Evolutionary conservation across 2,888 invertebrate species (phyloP).

Genomic region (Selenia dentaria): DNA sequence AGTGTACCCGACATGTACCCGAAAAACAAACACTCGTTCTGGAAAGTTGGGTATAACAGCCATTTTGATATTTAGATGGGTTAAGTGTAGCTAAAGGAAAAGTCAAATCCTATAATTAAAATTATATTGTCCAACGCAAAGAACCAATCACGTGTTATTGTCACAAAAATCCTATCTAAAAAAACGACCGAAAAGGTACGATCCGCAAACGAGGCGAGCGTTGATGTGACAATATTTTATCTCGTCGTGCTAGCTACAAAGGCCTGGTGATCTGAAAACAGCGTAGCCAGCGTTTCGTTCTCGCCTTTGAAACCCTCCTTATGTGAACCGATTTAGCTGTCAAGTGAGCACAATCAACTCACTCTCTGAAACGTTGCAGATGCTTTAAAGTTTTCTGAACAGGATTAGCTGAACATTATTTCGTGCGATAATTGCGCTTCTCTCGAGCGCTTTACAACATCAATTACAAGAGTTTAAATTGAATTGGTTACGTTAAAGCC

Average conservation of each 20-base stretch:
- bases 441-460: conserved; percentile 11
- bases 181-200: conserved; percentile 7
- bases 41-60: no score
- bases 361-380: conserved; percentile 30
- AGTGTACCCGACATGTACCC: no score
- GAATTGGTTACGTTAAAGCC: conserved; percentile 15
- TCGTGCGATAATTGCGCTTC: conserved; percentile 16
- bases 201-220: conserved; percentile 11
- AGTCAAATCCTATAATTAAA: no score
- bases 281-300: conserved; percentile 31
- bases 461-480: conserved; percentile 19
- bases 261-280: conserved; percentile 31
- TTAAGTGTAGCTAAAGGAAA: no score
- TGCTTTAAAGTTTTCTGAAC: conserved; percentile 19
- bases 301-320: conserved; percentile 43
- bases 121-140: no score
- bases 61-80: no score
- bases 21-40: no score
- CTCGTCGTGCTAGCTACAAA: conserved; percentile 32
- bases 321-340: conserved; percentile 49
- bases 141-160: no score
- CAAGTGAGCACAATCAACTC: conserved; percentile 47
- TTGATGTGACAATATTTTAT: conserved; percentile 27
- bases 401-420: conserved; percentile 12
- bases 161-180: conserved; percentile 7